Evolutionary conservation across 2,797 vertebrate genomes (phyloP).

Genomic region (Buphagus erythrorhynchus): DNA sequence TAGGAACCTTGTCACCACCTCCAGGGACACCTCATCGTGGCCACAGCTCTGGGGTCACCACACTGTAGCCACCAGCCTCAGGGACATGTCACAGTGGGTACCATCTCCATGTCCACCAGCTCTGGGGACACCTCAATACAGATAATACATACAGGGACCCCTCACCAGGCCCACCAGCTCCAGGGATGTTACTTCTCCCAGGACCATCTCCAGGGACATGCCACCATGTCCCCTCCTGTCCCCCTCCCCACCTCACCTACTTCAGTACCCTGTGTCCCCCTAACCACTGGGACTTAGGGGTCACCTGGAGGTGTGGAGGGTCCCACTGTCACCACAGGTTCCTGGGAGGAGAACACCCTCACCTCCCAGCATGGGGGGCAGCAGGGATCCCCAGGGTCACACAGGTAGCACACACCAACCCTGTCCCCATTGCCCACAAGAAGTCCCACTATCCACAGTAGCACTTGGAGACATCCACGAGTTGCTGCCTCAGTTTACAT

Average conservation of each 20-base stretch:
- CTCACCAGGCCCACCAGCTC: not conserved
- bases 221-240: not conserved
- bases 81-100: not conserved
- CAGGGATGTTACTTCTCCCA: not conserved
- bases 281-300: not conserved
- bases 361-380: accelerated
- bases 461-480: accelerated
- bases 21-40: not conserved
- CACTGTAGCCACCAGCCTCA: not conserved
- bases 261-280: too few relatives aligned
- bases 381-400: not conserved
- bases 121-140: not conserved
- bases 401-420: too few relatives aligned
- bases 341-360: not conserved
- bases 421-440: not conserved
- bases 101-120: not conserved
- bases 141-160: not conserved
- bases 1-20: not conserved
- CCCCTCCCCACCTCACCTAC: too few relatives aligned
- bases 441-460: accelerated
- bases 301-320: too few relatives aligned
- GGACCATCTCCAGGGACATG: too few relatives aligned
- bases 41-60: not conserved
- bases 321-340: not conserved
- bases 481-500: not conserved